These are phyloP conservation scores for Priocnemis perturbator DNA, from an alignment of 2,888 invertebrate genomes.

Conservation along the genomic window DNA sequence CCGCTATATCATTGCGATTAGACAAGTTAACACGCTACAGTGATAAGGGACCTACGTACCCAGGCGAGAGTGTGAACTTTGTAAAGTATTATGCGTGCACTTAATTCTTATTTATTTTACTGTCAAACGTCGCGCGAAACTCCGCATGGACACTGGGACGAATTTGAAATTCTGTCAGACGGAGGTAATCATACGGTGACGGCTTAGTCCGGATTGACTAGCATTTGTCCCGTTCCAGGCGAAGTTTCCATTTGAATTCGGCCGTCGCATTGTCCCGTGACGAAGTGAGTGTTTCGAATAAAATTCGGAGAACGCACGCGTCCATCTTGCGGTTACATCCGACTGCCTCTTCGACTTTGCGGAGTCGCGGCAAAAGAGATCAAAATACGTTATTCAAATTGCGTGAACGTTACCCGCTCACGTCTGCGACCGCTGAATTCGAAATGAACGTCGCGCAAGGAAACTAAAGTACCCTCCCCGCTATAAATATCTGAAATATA, in stretches of 20 bases:
- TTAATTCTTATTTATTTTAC: constrained; percentile 55
- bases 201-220: not conserved
- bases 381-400: too few relatives aligned
- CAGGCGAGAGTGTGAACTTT: constrained; percentile 32
- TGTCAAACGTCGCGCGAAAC: constrained; percentile 22
- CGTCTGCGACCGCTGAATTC: constrained; percentile 4
- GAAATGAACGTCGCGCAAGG: constrained; percentile 36
- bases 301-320: not conserved
- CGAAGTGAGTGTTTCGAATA: not conserved
- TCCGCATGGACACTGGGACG: constrained; percentile 22
- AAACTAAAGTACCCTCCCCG: constrained; percentile 34
- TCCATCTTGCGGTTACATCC: not conserved
- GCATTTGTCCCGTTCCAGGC: constrained; percentile 20
- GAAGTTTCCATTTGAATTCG: constrained; percentile 43
- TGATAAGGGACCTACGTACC: constrained; percentile 13
- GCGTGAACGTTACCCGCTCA: too few relatives aligned
- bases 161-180: constrained; percentile 10
- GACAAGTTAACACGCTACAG: constrained; percentile 2
- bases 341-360: too few relatives aligned
- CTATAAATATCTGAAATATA: constrained; percentile 41
- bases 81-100: constrained; percentile 55
- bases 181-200: not conserved
- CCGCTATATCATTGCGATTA: not conserved
- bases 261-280: constrained; percentile 26
- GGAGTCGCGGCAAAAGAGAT: too few relatives aligned